Conservation (phyloP, 2,888 invertebrate genomes). For the Acrocyrtus sp. region DNA sequence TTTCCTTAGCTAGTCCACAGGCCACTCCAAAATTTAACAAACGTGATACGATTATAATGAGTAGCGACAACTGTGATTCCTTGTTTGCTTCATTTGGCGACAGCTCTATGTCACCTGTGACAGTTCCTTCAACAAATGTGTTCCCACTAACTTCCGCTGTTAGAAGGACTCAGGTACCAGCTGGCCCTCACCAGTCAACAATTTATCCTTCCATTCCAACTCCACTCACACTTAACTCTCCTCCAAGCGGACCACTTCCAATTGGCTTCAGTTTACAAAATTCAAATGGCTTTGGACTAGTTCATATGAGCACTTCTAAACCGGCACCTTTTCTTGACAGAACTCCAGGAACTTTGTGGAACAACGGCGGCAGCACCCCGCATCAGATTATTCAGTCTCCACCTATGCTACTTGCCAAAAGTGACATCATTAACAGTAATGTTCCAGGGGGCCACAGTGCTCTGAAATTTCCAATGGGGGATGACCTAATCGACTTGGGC, state of each 20-base stretch:
- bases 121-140: not conserved
- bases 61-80: conserved; percentile 20
- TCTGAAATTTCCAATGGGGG: conserved; percentile 30
- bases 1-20: conserved; percentile 61
- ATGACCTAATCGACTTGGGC: conserved; percentile 65
- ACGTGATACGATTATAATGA: conserved; percentile 15
- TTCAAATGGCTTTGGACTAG: conserved; percentile 1
- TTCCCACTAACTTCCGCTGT: not conserved
- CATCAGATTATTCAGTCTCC: not conserved
- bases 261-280: conserved; percentile 27
- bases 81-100: conserved; percentile 24
- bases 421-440: conserved; percentile 14
- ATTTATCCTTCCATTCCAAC: conserved; percentile 31
- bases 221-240: conserved; percentile 5
- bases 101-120: not conserved
- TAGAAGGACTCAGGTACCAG: not conserved
- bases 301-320: not conserved
- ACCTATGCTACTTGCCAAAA: not conserved
- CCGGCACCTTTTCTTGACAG: not conserved
- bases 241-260: conserved; percentile 4
- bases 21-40: conserved; percentile 52
- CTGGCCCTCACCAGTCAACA: not conserved
- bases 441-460: too few relatives aligned
- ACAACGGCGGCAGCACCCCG: not conserved
- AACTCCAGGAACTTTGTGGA: not conserved